Evolutionary conservation across 2,888 invertebrate species (phyloP), one percentile per base, ranked within the genome.

Genomic region (Acronicta alni): DNA sequence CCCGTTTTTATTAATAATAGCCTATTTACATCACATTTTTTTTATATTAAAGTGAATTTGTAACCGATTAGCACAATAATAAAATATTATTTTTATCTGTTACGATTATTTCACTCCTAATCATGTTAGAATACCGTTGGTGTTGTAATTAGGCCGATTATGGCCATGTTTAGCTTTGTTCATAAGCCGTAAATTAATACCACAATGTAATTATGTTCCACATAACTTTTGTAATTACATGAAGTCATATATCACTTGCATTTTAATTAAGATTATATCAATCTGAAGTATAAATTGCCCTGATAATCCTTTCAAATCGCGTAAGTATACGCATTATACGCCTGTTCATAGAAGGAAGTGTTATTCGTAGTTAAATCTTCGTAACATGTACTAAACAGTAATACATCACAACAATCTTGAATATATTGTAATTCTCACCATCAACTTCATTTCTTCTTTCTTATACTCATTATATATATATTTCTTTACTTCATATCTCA

Each of bases 1-100:
- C 18, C 75, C 60, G 66, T 72, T 63, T 70, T 63, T 68, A 67
- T 62, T 62, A 58, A 54, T 71, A 68, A 68, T 68, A 48, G 65
- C 30, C 62, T 41, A 49, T 64, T 68, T 52, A 44, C 8, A 61
- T 58, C 44, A 30, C n/a, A 47, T 51, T 54, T 61, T 53, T 66
- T 62, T 45, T 49, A 35, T 58, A 35, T 57, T 32, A 44, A 44
- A 43, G 44, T 52, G 46, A 57, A 57, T 72, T 65, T 65, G 57
- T 57, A 47, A 53, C 16, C 68, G 53, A 73, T 74, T 74, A 71
- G 43, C 71, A 75, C 53, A 45, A 56, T 45, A 61, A 67, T 67
- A 64, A 67, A 61, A 63, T 60, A 57, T 56, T 58, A 48, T 55
- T 74, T 68, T 70, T 57, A 74, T 75, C 64, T 61, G 58, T 60